A percentile compares a stretch with the other conserved stretches of the same genome.
Evolutionary conservation across 1,140 invertebrate genomes (phyloP).

Genomic region (Drosophila mayri): DNA sequence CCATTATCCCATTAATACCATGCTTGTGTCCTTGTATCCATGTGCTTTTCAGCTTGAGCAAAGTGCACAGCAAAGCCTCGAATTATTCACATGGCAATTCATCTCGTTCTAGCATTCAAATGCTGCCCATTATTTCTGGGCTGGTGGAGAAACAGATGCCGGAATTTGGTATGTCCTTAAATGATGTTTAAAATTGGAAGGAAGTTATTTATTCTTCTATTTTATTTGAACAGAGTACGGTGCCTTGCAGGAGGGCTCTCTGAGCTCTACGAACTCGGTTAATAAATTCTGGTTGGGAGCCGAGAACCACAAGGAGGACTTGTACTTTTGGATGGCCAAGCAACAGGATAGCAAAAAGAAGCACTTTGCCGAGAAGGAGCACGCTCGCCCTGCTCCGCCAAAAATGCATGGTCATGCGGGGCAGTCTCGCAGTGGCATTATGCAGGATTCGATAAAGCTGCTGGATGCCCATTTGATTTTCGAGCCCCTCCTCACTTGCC

Average conservation of each 20-base stretch:
- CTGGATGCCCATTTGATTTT: slow-evolving; percentile 97
- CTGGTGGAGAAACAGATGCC: slow-evolving; percentile 83
- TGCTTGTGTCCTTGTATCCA: slow-evolving; percentile 44
- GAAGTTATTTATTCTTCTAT: neutral
- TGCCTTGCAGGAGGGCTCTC: slow-evolving; percentile 89
- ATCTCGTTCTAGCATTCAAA: slow-evolving; percentile 85
- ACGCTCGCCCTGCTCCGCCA: slow-evolving; percentile 57
- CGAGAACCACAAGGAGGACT: slow-evolving; percentile 89
- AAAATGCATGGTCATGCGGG: slow-evolving; percentile 61
- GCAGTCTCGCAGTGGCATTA: slow-evolving; percentile 85
- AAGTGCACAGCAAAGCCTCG: slow-evolving; percentile 77
- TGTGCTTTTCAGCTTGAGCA: slow-evolving; percentile 56
- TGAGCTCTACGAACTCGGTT: slow-evolving; percentile 86
- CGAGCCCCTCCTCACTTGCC: slow-evolving; percentile 92
- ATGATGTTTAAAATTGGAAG: neutral
- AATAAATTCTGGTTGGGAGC: slow-evolving; percentile 85
- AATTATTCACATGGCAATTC: slow-evolving; percentile 84
- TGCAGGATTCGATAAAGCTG: slow-evolving; percentile 93
- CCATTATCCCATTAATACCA: slow-evolving; percentile 24
- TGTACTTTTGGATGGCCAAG: slow-evolving; percentile 98
- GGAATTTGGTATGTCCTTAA: slow-evolving; percentile 68
- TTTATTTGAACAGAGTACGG: slow-evolving; percentile 87
- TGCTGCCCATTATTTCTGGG: slow-evolving; percentile 84
- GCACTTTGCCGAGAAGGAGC: slow-evolving; percentile 61
- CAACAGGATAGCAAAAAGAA: slow-evolving; percentile 90